phyloP scores from a whole-genome alignment of 23 tunicate species.

The Ascidia mentula region DNA sequence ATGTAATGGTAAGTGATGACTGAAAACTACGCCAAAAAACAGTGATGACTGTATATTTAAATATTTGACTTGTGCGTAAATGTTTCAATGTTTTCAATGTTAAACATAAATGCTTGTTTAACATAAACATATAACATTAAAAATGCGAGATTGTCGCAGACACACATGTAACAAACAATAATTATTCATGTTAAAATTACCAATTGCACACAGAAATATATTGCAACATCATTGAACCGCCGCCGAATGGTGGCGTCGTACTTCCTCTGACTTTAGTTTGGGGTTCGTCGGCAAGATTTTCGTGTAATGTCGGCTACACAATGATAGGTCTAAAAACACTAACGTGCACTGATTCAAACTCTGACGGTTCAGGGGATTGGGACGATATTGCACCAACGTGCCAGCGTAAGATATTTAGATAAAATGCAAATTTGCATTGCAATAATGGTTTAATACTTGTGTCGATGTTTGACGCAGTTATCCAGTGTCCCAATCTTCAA shows the following conservation, averaged over 20 bases:
- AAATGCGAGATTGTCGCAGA: neutral
- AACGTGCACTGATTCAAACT: conserved; percentile 23
- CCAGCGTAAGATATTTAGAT: conserved; percentile 17
- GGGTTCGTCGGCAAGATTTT: neutral
- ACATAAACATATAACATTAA: neutral
- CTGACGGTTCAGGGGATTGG: conserved; percentile 38
- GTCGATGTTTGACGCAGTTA: neutral
- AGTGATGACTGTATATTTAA: too few species aligned
- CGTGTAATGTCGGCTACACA: conserved; percentile 35
- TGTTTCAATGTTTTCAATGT: neutral
- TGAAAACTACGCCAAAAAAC: too few species aligned
- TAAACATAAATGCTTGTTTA: neutral
- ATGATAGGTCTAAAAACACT: conserved; percentile 30
- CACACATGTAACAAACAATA: neutral
- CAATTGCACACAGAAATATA: neutral
- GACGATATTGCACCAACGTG: conserved; percentile 24
- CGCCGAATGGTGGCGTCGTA: neutral
- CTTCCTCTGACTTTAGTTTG: neutral
- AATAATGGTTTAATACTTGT: neutral
- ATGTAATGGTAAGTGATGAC: conserved; percentile 42
- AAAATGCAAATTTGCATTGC: neutral
- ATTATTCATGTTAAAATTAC: neutral
- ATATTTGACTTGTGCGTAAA: neutral
- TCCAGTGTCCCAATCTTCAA: conserved; percentile 22
- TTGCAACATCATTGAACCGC: neutral